Conservation (phyloP, 2,113 vertebrate species). For the Cyanoderma ruficeps region DNA sequence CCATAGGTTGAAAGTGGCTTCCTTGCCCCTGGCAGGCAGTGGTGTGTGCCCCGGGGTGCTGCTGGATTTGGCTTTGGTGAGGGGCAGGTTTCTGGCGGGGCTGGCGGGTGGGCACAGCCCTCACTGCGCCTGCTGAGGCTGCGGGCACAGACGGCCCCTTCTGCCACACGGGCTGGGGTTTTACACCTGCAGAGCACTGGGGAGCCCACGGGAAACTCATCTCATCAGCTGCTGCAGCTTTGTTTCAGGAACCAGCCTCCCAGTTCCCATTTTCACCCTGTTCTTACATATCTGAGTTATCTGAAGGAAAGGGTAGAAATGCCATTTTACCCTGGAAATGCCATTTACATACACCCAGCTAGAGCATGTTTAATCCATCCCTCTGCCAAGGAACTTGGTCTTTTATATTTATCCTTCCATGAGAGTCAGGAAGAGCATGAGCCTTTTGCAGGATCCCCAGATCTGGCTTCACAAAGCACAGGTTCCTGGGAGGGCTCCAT, state of each 20-base stretch:
- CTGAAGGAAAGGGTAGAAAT: background rate
- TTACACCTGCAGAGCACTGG: background rate
- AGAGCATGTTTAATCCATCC: background rate
- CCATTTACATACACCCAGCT: background rate
- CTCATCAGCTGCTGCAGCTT: background rate
- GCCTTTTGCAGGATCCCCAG: background rate
- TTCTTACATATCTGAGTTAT: background rate
- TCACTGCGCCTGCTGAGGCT: background rate
- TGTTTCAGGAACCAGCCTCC: background rate
- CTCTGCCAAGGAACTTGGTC: background rate
- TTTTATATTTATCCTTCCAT: background rate
- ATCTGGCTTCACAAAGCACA: accelerated
- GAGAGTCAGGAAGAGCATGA: background rate
- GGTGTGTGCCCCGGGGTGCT: accelerated
- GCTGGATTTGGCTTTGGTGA: background rate
- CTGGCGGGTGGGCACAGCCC: accelerated
- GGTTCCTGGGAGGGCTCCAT: background rate
- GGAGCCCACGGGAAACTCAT: accelerated
- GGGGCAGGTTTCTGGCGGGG: accelerated
- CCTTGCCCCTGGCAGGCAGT: background rate
- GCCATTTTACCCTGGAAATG: background rate
- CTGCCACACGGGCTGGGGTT: accelerated
- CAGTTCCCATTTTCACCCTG: background rate
- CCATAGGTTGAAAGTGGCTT: background rate
- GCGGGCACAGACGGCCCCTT: accelerated